Base-by-base conservation (phyloP, 2,888 invertebrate genomes). In the Malachius bipustulatus region DNA sequence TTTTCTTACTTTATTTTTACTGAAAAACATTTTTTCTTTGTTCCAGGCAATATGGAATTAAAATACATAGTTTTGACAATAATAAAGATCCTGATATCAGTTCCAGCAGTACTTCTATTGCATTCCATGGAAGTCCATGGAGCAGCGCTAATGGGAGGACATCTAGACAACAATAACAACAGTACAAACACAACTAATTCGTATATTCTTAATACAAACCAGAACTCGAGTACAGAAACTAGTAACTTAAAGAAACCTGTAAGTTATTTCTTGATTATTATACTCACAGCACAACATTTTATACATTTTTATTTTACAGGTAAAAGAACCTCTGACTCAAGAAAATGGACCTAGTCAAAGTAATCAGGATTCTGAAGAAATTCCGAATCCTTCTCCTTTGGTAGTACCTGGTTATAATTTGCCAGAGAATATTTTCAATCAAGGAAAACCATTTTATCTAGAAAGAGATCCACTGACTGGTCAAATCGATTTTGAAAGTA, bases 401-500 rank as follows among this genome's bases (percentile, higher is more conserved):
- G 60, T 64, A 3, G 45, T 61, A 3, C 59, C 62, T 1, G 63
- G 63, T 3, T 64, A 64, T 40, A 63, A 63, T 37, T 50, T 63
- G 4, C 71, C 71, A 9, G 70, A 71, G 47, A 70, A 67, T 47
- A 69, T 73, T 27, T 75, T 78, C 52, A 77, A 78, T 50, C 73
- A 73, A 40, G 78, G 78, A 10, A 75, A 75, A 48, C 77, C 79
- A 0, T 79, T 79, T 50, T 77, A 77, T 37, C 64, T 77, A 4
- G 74, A 75, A 42, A 76, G 76, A 47, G 77, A 78, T 58, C 77
- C 78, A 1, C 54, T 75, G 14, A 78, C 77, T 1, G 78, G 78
- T 1, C 65, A 69, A 44, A 64, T 77, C 24, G 74, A 77, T 51
- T 77, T 77, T 39, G 70, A 65, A 38, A 64, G 66, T 26, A 70